Percentiles rank a stretch among this genome's conserved stretches.
Evolutionary conservation across 2,113 vertebrate species (phyloP).

Genomic region (Erinaceus europaeus): DNA sequence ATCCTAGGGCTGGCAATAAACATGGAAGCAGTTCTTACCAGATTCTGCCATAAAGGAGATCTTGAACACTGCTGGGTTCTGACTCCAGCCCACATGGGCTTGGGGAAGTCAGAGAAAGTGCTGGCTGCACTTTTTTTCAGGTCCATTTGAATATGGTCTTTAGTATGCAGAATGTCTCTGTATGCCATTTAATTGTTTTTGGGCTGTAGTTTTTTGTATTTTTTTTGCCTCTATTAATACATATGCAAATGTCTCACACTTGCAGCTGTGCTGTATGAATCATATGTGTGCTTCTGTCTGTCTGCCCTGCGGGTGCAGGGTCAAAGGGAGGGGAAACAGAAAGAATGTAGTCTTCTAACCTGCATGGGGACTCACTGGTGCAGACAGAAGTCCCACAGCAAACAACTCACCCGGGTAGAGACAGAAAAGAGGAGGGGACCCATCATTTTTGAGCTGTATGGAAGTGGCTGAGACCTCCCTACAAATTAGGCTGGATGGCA

Average conservation of each 20-base stretch:
- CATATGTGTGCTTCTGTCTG: slow-evolving; percentile 82
- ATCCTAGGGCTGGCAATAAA: slow-evolving; percentile 23
- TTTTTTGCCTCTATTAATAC: slow-evolving; percentile 86
- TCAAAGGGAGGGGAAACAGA: slow-evolving; percentile 65
- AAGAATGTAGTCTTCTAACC: slow-evolving; percentile 77
- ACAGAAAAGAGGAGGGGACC: slow-evolving; percentile 55
- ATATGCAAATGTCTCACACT: slow-evolving; percentile 81
- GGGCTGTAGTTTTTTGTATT: no score
- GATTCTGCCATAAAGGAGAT: slow-evolving; percentile 68
- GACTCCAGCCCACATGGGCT: slow-evolving; percentile 67
- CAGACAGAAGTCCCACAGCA: slow-evolving; percentile 74
- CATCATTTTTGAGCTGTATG: slow-evolving; percentile 60
- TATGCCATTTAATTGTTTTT: slow-evolving; percentile 86
- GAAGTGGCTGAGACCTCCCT: slow-evolving; percentile 44
- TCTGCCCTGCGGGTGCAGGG: slow-evolving; percentile 81
- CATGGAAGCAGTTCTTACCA: slow-evolving; percentile 55
- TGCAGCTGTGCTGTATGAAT: slow-evolving; percentile 88
- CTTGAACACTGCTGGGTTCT: slow-evolving; percentile 65
- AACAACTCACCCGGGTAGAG: slow-evolving; percentile 62
- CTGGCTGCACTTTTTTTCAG: slow-evolving; percentile 73
- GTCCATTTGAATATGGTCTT: slow-evolving; percentile 81
- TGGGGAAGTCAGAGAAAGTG: slow-evolving; percentile 61
- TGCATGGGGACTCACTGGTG: slow-evolving; percentile 77
- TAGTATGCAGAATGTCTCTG: slow-evolving; percentile 83
- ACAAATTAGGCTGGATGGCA: slow-evolving; percentile 49